A percentile compares a stretch with the other conserved stretches of the same genome.
Conservation (phyloP, 2,888 invertebrate species). For the Eurois occulta region DNA sequence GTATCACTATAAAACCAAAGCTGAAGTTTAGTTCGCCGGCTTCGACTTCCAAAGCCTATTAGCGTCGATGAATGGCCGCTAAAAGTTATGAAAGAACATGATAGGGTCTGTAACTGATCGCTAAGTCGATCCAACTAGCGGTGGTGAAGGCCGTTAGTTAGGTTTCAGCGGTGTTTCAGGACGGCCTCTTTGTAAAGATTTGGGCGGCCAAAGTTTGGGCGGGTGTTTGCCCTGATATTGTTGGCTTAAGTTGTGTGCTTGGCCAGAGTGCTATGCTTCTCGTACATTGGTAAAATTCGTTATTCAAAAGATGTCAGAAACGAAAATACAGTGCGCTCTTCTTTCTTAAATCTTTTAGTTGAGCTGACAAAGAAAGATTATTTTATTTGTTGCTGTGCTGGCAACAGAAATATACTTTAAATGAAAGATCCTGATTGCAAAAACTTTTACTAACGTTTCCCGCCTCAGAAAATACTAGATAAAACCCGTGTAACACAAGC, state of each 20-base stretch:
- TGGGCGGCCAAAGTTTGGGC: not conserved
- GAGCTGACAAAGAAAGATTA: not conserved
- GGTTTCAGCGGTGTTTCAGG: conserved; percentile 18
- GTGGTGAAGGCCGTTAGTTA: conserved; percentile 19
- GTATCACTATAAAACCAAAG: conserved; percentile 35
- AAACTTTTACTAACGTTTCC: conserved; percentile 8
- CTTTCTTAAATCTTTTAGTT: not conserved
- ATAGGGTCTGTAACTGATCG: conserved; percentile 58
- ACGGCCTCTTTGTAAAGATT: not conserved
- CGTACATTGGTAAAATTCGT: not conserved
- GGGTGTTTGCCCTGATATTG: conserved; percentile 6
- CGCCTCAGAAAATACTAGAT: conserved; percentile 1
- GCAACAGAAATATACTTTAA: not conserved
- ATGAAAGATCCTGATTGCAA: not conserved
- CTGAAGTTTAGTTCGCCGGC: conserved; percentile 17
- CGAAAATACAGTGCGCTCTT: not conserved
- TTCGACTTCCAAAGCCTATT: conserved; percentile 43
- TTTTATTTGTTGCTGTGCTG: not conserved
- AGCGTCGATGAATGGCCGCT: conserved; percentile 39
- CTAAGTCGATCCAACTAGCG: conserved; percentile 42
- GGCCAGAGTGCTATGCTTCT: not conserved
- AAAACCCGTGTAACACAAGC: conserved; percentile 19
- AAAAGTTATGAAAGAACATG: conserved; percentile 54
- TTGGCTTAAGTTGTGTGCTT: conserved; percentile 8
- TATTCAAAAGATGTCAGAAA: not conserved